Base-by-base conservation (phyloP, 2,113 vertebrate species). In the Abramis brama region DNA sequence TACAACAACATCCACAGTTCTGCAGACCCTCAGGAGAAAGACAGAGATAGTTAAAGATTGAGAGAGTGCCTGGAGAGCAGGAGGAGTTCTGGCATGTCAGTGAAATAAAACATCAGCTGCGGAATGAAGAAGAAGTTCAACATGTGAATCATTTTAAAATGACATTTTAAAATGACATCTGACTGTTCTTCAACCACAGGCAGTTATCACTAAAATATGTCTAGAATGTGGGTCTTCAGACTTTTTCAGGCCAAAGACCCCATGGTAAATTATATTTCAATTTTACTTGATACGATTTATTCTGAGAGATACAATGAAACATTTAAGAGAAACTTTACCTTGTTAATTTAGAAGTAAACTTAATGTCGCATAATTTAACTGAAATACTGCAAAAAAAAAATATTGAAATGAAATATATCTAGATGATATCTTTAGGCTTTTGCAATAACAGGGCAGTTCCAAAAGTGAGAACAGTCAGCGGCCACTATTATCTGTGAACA, bases 81-180 rank as follows among this genome's bases (percentile, higher is more conserved):
- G 76, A 88, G 87, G 45, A 86, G 81, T 86, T 74, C n/a, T 30
- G 87, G 78, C 85, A 81, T 60, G 82, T 76, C 77, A 82, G 25
- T 0, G 8, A 76, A 75, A 55, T 85, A 52, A 30, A 30, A 19
- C 11, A 33, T 55, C 30, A 82, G 57, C 36, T 76, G 30, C n/a
- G 27, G 75, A 88, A 88, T 75, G 80, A 79, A 86, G 25, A 76
- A n/a, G 17, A 50, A 64, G 57, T 47, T 64, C n/a, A 55, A 21
- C 43, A 60, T 70, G 68, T 47, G 33, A 43, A 79, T 10, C 11
- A n/a, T 33, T 11, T 47, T 79, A 4, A 71, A 52, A 78, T 79
- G 59, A 52, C 59, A 73, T 71, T n/a, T 13, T 25, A 59, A 71
- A 17, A 84, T 13, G 55, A 79, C 23, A 64, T 13, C 45, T 36